Evolutionary conservation across 1,140 invertebrate genomes (phyloP), one percentile per base, ranked within the genome.

Genomic region (Diachasmimorpha longicaudata): DNA sequence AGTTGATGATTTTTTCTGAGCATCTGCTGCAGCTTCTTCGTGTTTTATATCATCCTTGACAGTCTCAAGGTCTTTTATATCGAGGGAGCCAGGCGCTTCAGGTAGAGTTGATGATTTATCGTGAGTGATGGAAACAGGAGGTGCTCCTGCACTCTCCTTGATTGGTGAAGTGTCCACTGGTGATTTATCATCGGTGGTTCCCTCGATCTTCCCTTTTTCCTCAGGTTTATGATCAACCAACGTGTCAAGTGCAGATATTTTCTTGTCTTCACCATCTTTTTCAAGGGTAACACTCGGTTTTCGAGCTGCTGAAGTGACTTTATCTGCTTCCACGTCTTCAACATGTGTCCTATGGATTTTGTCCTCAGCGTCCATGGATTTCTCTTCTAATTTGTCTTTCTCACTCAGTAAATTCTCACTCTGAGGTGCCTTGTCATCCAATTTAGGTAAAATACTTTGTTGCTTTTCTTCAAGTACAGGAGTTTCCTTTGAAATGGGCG

Each of bases 301-400:
- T 42, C 39, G 39, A 10, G 11, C 4, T 10, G 39, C 4, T 42
- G 39, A 42, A 42, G 39, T 42, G 9, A 42, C 39, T 42, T 42
- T 42, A 1, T 42, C 39, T 42, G 31, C 6, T 31, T 31, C 6
- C 31, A 31, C 2, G 2, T 31, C 31, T 31, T 2, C 31, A 31
- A 31, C 31, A 31, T 6, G 2, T 6, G 6, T 31, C 2, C 31
- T 31, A 3, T 2, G 31, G 2, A 6, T 6, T 31, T 31, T 31
- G 2, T 42, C 39, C 2, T 36, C 23, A 1, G 6, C 9, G 0
- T 31, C 10, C 10, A 21, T 2, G 8, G 13, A 66, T 66, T 70
- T 70, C n/a, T 68, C 58, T n/a, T 77, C 77, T 19, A 72, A 69
- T 10, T 0, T 11, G 14, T 37, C 42, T 55, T 80, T 39, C 10